Base-by-base conservation (phyloP, 1,140 invertebrate species). In the Hydropsyche tenuis region DNA sequence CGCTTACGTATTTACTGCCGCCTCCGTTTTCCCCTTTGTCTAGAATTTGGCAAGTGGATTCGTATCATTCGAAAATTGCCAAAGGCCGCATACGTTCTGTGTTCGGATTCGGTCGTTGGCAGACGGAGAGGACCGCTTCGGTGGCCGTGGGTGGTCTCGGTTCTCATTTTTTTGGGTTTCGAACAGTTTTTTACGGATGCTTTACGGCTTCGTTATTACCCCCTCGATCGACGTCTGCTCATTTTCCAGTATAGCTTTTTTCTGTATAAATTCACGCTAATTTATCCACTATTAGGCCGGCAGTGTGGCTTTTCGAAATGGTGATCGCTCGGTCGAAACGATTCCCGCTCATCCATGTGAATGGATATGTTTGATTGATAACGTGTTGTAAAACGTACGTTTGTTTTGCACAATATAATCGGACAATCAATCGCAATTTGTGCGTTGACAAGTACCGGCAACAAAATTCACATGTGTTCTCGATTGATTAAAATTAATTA, bases 41-140 rank as follows among this genome's bases (percentile, higher is more conserved):
- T 56, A 20, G 56, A 23, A 60, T 60, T 60, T 60, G 56, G 56
- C 56, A 60, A 60, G 56, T 60, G 56, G 22, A 60, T 25, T 60
- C 22, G 56, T 27, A 25, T 27, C 20, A 12, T 60, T 60, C n/a
- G 56, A 23, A 60, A 60, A 60, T 60, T 60, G 56, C 56, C 56
- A 22, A 37, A 9, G 30, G 3, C 30, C 30, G 30, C 3, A 37
- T 37, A 9, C 30, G 30, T 37, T 37, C 30, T 3, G 30, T 37
- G 3, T 37, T 37, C 30, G 9, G 30, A 37, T 37, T 37, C 3
- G 30, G 30, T 37, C 30, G 9, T 37, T 37, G 30, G 30, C 30
- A 37, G 30, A 3, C 30, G 3, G 30, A n/a, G n/a, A 37, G 30
- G 30, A 37, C 30, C 30, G 9, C 30, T 37, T 37, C 30, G 30